Evolutionary conservation across 2,888 invertebrate genomes (phyloP).

Genomic region (Malthinus flaveolus): DNA sequence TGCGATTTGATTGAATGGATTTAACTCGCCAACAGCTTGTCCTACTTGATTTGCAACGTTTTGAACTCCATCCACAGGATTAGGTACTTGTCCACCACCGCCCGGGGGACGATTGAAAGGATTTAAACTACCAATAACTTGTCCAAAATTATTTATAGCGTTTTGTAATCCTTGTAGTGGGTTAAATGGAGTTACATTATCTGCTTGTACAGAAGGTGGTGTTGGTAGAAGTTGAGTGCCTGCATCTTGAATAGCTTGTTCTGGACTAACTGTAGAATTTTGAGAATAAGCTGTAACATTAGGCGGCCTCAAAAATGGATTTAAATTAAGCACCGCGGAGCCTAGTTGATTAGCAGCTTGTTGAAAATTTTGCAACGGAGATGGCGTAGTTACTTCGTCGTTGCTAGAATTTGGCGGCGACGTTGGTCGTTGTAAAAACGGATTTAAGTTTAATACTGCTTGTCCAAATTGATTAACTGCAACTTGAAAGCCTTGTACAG

Average conservation of each 20-base stretch:
- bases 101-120: constrained; percentile 7
- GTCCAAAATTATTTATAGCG: constrained; percentile 18
- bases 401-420: constrained; percentile 19
- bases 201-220: no score
- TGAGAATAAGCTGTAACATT: neutral
- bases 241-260: constrained; percentile 28
- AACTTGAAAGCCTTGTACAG: neutral
- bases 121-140: constrained; percentile 7
- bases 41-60: constrained; percentile 20
- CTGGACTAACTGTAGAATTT: neutral
- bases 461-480: neutral
- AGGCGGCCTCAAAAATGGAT: constrained; percentile 21
- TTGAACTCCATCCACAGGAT: no score
- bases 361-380: constrained; percentile 24
- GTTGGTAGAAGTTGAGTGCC: constrained; percentile 20
- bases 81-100: constrained; percentile 12
- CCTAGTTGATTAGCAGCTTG: constrained; percentile 23
- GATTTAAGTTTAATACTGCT: constrained; percentile 23
- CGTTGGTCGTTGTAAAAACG: constrained; percentile 27
- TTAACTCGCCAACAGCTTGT: constrained; percentile 24
- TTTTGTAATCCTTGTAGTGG: constrained; percentile 28
- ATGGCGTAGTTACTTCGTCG: constrained; percentile 22
- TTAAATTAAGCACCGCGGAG: constrained; percentile 20
- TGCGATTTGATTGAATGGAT: constrained; percentile 23
- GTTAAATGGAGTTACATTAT: no score